phyloP scores from a whole-genome alignment of 2,888 invertebrate genomes.

The Cosmorhoe ocellata region DNA sequence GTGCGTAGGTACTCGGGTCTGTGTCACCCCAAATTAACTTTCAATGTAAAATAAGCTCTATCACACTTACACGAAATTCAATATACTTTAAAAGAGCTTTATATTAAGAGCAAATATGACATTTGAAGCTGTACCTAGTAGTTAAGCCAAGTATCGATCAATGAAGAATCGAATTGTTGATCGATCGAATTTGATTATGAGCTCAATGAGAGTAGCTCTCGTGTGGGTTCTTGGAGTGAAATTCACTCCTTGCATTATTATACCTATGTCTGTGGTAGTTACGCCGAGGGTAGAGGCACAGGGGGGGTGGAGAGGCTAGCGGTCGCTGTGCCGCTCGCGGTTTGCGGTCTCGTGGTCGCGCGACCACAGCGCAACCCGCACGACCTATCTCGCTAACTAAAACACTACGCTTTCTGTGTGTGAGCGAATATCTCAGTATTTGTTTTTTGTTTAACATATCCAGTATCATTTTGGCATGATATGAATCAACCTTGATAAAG shows the following conservation, averaged over 20 bases:
- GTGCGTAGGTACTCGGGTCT: constrained; percentile 18
- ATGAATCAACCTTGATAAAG: too few species aligned
- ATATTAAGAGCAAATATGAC: too few species aligned
- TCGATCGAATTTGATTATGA: too few species aligned
- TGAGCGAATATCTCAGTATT: constrained; percentile 1
- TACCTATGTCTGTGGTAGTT: constrained; percentile 3
- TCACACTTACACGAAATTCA: background rate
- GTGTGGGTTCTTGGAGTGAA: background rate
- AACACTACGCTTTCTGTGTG: constrained; percentile 47
- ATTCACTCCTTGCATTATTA: background rate
- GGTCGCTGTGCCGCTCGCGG: constrained; percentile 55
- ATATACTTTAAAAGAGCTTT: too few species aligned
- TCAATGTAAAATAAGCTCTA: background rate
- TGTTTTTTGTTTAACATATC: too few species aligned
- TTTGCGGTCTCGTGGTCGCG: constrained; percentile 48
- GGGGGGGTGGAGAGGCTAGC: constrained; percentile 39
- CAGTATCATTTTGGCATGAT: too few species aligned
- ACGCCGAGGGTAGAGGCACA: constrained; percentile 36
- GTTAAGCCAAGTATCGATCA: too few species aligned
- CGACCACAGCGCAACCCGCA: constrained; percentile 28
- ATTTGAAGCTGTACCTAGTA: too few species aligned
- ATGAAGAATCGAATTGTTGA: too few species aligned
- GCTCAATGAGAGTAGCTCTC: background rate
- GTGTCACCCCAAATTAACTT: background rate
- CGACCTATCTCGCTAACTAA: constrained; percentile 43